A percentile compares a stretch with the other conserved stretches of the same genome.
Conservation (phyloP, 2,797 vertebrate species). For the Phyllotis vaccarum region DNA sequence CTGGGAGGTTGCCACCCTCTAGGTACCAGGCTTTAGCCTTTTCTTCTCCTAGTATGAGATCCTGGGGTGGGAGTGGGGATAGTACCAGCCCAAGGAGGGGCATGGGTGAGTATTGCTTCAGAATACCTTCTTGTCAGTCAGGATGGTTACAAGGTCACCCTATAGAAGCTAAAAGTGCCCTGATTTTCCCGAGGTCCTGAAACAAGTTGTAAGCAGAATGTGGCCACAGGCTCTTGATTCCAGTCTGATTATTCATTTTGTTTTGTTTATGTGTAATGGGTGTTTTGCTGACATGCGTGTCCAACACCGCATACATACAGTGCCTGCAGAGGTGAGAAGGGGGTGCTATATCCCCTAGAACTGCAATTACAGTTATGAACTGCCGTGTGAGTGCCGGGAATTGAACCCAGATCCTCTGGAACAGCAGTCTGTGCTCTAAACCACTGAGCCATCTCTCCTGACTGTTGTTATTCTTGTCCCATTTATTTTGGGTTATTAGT, state of each 20-base stretch:
- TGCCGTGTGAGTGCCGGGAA: neutral
- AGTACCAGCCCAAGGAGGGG: neutral
- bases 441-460: neutral
- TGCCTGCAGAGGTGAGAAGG: neutral
- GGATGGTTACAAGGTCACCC: neutral
- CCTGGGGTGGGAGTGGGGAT: neutral
- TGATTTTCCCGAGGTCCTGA: neutral
- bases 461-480: neutral
- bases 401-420: neutral
- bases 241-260: neutral
- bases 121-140: neutral
- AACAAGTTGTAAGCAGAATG: neutral
- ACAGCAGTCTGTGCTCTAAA: neutral
- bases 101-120: too few relatives aligned
- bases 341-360: neutral
- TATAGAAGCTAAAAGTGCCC: neutral
- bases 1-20: neutral
- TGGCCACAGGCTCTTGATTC: neutral
- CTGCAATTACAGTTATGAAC: neutral
- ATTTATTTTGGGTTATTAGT: conserved; percentile 65
- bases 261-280: neutral
- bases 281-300: neutral
- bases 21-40: neutral
- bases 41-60: neutral
- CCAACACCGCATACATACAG: too few relatives aligned